Evolutionary conservation across 2,113 vertebrate species (phyloP).

Genomic region (Brachyistius frenatus): DNA sequence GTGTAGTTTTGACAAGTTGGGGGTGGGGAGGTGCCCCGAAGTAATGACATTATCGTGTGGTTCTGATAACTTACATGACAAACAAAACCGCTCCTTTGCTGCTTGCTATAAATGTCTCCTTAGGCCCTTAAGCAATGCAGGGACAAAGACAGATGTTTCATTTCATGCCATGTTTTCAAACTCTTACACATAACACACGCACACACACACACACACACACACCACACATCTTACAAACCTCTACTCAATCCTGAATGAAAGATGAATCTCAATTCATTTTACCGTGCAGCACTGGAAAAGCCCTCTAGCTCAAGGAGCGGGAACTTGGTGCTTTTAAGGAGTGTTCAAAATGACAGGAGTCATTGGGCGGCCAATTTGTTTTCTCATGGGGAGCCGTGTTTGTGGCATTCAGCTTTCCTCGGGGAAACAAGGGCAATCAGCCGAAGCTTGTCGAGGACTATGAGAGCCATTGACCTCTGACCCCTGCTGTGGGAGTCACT

Average conservation of each 20-base stretch:
- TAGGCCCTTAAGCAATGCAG: conserved; percentile 69
- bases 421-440: conserved; percentile 72
- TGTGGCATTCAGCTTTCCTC: conserved; percentile 61
- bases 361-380: conserved; percentile 71
- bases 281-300: conserved; percentile 41
- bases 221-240: conserved; percentile 43
- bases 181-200: conserved; percentile 25
- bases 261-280: conserved; percentile 54
- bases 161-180: conserved; percentile 75
- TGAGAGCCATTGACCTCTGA: conserved; percentile 62
- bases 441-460: conserved; percentile 59
- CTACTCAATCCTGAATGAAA: conserved; percentile 65
- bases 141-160: conserved; percentile 80
- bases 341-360: conserved; percentile 72
- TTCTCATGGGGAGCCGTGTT: conserved; percentile 67
- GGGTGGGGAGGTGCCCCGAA: conserved; percentile 51
- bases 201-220: conserved; percentile 35
- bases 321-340: conserved; percentile 63
- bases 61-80: conserved; percentile 82
- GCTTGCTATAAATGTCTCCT: conserved; percentile 79
- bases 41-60: conserved; percentile 75
- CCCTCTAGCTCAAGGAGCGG: conserved; percentile 50
- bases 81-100: conserved; percentile 74
- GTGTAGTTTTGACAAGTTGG: conserved; percentile 67
- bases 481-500: conserved; percentile 43